phyloP scores from a whole-genome alignment of 2,113 vertebrate genomes.

The Silurus asotus region DNA sequence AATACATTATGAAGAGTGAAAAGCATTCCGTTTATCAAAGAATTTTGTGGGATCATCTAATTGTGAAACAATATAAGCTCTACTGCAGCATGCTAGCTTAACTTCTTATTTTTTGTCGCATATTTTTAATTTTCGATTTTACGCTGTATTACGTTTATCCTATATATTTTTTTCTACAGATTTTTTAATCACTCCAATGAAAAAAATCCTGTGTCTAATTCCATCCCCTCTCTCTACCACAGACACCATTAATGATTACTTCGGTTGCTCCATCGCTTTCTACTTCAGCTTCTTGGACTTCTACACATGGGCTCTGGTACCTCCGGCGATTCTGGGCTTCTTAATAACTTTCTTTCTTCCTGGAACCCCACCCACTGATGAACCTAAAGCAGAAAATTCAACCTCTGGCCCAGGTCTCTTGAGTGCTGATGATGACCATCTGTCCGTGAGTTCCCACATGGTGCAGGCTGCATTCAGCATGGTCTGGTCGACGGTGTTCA shows the following conservation, averaged over 20 bases:
- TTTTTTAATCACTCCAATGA: not conserved
- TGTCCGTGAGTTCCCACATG: conserved; percentile 68
- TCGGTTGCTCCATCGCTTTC: conserved; percentile 72
- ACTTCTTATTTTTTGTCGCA: not conserved
- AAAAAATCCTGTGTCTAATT: not conserved
- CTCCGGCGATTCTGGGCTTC: conserved; percentile 71
- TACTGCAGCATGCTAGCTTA: not conserved
- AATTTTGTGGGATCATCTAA: not conserved
- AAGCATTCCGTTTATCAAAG: not conserved
- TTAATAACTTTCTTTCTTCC: conserved; percentile 64
- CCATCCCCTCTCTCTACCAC: conserved; percentile 22
- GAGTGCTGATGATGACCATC: conserved; percentile 38
- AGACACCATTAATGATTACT: conserved; percentile 76
- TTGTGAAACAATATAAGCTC: not conserved
- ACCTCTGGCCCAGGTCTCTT: not conserved
- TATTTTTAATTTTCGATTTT: not conserved
- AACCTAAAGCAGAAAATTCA: conserved; percentile 52
- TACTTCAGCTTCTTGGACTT: conserved; percentile 83
- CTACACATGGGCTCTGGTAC: conserved; percentile 78
- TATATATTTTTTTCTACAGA: no score
- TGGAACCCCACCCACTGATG: conserved; percentile 29
- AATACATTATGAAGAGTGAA: not conserved
- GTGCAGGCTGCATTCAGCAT: conserved; percentile 78
- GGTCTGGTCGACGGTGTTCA: conserved; percentile 78
- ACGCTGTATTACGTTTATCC: not conserved